phyloP scores from a whole-genome alignment of 2,113 vertebrate genomes.

The Aldabrachelys gigantea region DNA sequence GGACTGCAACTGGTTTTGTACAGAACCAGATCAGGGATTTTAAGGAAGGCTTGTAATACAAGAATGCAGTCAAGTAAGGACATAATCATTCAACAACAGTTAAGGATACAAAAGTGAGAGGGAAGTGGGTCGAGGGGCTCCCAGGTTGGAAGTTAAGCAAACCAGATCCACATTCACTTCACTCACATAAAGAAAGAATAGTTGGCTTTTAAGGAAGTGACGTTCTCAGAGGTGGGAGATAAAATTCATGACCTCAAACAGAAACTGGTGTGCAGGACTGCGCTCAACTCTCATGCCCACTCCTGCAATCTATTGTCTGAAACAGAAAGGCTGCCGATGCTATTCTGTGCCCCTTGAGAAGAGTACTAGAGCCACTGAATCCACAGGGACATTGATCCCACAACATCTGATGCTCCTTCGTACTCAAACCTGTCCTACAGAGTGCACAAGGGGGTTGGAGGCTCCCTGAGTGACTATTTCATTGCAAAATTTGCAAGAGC shows the following conservation, averaged over 20 bases:
- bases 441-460: accelerated
- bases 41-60: accelerated
- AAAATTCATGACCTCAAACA: background rate
- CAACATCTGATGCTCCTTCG: accelerated
- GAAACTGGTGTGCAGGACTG: background rate
- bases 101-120: background rate
- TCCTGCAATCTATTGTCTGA: accelerated
- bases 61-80: background rate
- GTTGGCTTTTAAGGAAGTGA: background rate
- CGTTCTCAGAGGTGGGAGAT: background rate
- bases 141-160: background rate
- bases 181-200: background rate
- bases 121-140: background rate
- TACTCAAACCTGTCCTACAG: accelerated
- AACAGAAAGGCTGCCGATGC: background rate
- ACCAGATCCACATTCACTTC: background rate
- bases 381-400: background rate
- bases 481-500: accelerated
- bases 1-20: accelerated
- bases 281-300: background rate
- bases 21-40: background rate
- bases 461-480: accelerated
- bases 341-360: accelerated
- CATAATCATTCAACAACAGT: background rate
- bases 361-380: background rate